Evolutionary conservation across 2,113 vertebrate species (phyloP), one percentile per base, ranked within the genome.

Genomic region (Gorsachius goisagi): DNA sequence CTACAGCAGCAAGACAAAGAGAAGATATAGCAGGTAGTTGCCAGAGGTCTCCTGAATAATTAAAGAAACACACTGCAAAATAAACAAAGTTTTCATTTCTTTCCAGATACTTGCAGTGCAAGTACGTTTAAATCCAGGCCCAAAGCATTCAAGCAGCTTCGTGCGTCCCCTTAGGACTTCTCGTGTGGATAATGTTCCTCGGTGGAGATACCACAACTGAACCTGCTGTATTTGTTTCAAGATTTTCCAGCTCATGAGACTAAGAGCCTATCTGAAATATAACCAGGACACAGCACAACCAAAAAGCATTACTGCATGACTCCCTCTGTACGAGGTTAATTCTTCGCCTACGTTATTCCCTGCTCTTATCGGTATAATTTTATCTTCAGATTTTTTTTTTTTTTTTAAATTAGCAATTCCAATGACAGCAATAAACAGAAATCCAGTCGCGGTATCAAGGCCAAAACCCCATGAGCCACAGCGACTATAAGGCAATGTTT

Each of bases 201-300:
- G 13, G 53, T 1, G 44, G 63, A 89, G 45, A 32, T 13, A 50
- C 23, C 85, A 83, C 62, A 69, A 27, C 75, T 20, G 55, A 63
- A 58, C 12, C 78, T 23, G 35, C 74, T 66, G 71, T 12, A 35
- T 93, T 95, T 49, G 44, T 64, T 83, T 66, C 71, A 79, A n/a
- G 32, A 69, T 85, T 95, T 96, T 88, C 74, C 94, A 85, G 92
- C 88, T 93, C 85, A 90, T 49, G 79, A 80, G 67, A 69, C 74
- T 55, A 59, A 91, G 49, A 82, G 90, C 50, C 37, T 35, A 33
- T 47, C 44, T 92, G 92, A 90, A 94, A 90, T 7, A 28, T 1
- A 67, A 12, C 49, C 56, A 55, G 66, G 64, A 37, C 52, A 45
- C 26, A 27, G 60, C 41, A 60, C 87, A 81, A 37, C 30, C 37